A percentile compares a stretch with the other conserved stretches of the same genome.
Conservation (phyloP, 2,113 vertebrate species). For the Caranx melampygus region DNA sequence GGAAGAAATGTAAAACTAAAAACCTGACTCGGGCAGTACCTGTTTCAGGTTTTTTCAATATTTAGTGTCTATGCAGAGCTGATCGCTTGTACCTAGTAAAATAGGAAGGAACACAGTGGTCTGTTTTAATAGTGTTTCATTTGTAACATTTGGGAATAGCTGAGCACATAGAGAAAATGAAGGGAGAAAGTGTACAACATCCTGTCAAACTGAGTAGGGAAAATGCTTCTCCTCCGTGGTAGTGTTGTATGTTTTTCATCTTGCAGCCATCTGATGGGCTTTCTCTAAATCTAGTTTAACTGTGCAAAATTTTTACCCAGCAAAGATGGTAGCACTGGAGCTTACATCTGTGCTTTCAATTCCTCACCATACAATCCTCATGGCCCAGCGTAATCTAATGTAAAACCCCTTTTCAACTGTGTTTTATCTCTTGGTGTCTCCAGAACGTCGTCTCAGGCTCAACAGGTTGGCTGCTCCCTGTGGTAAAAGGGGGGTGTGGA, state of each 20-base stretch:
- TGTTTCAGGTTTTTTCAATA: too few species aligned
- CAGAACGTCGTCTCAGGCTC: constrained; percentile 6
- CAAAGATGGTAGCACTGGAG: not conserved
- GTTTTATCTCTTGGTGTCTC: constrained; percentile 5
- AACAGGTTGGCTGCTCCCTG: constrained; percentile 45
- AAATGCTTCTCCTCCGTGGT: constrained; percentile 27
- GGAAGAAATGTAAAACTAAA: not conserved
- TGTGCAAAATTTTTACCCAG: not conserved
- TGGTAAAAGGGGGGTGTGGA: constrained; percentile 46
- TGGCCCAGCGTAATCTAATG: constrained; percentile 17
- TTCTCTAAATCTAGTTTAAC: constrained; percentile 25
- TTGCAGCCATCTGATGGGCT: constrained; percentile 15
- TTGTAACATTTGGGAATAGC: constrained; percentile 10
- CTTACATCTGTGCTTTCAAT: constrained; percentile 9
- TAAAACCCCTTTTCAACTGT: constrained; percentile 12
- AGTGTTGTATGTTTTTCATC: constrained; percentile 8
- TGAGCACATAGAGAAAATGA: constrained; percentile 11
- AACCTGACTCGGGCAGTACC: not conserved
- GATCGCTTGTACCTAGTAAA: not conserved
- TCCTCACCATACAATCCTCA: not conserved
- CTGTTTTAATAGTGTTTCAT: constrained; percentile 19
- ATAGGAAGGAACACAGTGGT: constrained; percentile 1
- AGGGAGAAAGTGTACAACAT: constrained; percentile 23
- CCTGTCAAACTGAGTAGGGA: constrained; percentile 23
- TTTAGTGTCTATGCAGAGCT: not conserved